Conservation (phyloP, 2,888 invertebrate genomes). For the Andricus curvator region DNA sequence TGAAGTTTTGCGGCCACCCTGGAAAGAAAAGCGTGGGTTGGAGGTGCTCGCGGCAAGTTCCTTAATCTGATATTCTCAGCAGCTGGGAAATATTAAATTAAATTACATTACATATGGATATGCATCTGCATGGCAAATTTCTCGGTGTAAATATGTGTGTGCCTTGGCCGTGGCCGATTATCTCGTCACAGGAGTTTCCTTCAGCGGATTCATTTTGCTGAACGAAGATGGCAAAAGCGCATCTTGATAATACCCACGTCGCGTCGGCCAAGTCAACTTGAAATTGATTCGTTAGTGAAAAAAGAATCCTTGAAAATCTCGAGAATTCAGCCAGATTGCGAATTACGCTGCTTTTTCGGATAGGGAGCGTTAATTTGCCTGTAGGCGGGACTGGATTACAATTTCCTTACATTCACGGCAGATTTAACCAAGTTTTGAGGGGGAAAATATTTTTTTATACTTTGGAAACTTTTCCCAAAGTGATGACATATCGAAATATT, state of each 20-base stretch:
- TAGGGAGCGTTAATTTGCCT: neutral
- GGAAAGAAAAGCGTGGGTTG: neutral
- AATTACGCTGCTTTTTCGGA: neutral
- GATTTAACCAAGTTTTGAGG: neutral
- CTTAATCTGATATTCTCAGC: conserved; percentile 20
- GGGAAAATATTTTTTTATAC: neutral
- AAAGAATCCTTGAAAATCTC: neutral
- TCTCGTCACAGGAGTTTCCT: conserved; percentile 37
- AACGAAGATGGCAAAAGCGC: conserved; percentile 1
- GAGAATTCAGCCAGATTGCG: neutral
- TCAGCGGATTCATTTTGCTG: conserved; percentile 28
- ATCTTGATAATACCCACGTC: neutral
- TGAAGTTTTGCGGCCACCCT: too few species aligned
- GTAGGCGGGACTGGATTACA: neutral
- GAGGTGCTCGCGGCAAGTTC: neutral
- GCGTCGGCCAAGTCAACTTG: neutral
- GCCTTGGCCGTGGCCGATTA: neutral
- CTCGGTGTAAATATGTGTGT: neutral
- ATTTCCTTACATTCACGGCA: neutral
- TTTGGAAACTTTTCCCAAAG: neutral
- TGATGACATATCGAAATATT: too few species aligned
- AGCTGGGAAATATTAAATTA: conserved; percentile 24
- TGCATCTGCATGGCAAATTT: neutral
- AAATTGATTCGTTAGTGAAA: conserved; percentile 9
- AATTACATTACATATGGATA: conserved; percentile 4